Conservation (phyloP, 2,113 vertebrate species). For the Prunella fulvescens region DNA sequence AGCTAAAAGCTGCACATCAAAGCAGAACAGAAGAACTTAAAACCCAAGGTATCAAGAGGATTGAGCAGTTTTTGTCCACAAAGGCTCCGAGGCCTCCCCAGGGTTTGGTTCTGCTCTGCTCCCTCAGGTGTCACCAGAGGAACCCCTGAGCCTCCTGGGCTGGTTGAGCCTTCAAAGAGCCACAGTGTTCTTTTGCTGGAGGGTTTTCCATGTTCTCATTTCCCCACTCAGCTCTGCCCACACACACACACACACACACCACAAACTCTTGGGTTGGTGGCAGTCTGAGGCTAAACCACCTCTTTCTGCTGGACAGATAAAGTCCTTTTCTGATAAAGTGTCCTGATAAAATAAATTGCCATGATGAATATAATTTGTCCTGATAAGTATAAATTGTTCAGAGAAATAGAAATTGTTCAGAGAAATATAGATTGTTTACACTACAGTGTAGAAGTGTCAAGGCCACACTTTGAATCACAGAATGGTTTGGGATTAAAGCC, state of each 20-base stretch:
- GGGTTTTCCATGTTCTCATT: neutral
- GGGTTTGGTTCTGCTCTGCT: neutral
- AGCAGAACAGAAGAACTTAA: neutral
- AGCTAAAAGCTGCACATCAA: neutral
- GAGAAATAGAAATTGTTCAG: neutral
- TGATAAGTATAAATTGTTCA: neutral
- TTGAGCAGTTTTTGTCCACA: neutral
- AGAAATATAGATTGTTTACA: neutral
- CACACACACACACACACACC: neutral
- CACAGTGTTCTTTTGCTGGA: accelerated
- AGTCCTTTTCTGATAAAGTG: neutral
- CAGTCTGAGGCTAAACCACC: neutral
- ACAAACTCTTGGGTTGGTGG: neutral
- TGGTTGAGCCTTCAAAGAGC: neutral
- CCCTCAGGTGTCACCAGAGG: neutral
- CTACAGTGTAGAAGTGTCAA: too few species aligned
- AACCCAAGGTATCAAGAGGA: neutral
- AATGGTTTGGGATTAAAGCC: accelerated
- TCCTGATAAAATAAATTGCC: neutral
- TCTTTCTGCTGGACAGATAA: neutral
- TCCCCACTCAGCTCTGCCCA: neutral
- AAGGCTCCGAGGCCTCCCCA: too few species aligned
- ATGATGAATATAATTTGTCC: neutral
- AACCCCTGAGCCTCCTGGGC: neutral
- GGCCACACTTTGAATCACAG: neutral